Evolutionary conservation across 1,140 invertebrate species (phyloP), one percentile per base, ranked within the genome.

Genomic region (Tribolium madens): DNA sequence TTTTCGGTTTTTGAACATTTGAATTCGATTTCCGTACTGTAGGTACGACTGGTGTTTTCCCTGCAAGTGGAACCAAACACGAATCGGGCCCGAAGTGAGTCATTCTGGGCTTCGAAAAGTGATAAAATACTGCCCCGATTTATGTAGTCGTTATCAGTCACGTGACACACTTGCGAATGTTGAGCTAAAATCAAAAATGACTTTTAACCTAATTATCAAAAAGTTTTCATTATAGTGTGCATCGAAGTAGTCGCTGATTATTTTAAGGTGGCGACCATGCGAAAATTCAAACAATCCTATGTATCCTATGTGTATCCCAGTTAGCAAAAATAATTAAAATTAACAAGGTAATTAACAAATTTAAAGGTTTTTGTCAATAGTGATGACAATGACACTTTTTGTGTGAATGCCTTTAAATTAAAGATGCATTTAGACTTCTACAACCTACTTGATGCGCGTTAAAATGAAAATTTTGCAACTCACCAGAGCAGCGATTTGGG

Each of bases 151-250:
- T 52, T 52, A 15, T n/a, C n/a, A 3, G 18, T 18, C 13, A 72
- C n/a, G 12, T 72, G 21, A 26, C 70, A 72, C 9, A 72, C 26
- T 72, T 72, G 70, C 7, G 70, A 72, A 50, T 72, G 12, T 72
- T 72, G 70, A 26, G 48, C 70, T 72, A 52, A 26, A 72, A 71
- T n/a, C 9, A 18, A 14, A 26, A 50, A 13, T 3, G 14, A 3
- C n/a, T 3, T 50, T 3, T 6, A n/a, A 6, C 6, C 26, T 31
- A 31, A 31, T 31, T 6, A 31, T 3, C 2, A 50, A 50, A 15
- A 12, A 50, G 2, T 50, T 2, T 50, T 50, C 2, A 3, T 50
- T 13, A 3, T 50, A 50, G 9, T 50, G n/a, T 50, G 2, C 2
- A 10, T 3, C 3, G 2, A 15, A 12, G 10, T 15, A 50, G 2